phyloP scores from a whole-genome alignment of 2,113 vertebrate species.

The Serilophus lunatus region DNA sequence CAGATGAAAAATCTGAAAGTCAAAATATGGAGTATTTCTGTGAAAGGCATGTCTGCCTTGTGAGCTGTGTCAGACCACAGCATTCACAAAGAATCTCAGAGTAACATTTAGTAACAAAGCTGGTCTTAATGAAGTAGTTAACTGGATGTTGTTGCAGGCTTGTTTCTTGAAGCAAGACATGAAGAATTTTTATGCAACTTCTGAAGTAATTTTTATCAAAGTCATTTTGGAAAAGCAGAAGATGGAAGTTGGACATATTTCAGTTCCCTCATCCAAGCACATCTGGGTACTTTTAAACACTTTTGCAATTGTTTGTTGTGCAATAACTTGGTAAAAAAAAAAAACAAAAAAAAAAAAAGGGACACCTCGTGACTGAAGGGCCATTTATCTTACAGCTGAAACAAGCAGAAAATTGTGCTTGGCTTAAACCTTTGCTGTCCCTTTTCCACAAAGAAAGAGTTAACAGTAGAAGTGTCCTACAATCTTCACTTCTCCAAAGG shows the following conservation, averaged over 20 bases:
- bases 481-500: background rate
- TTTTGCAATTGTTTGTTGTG: background rate
- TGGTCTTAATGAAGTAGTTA: background rate
- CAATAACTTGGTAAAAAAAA: background rate
- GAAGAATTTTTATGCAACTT: background rate
- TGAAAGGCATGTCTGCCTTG: background rate
- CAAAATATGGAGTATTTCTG: background rate
- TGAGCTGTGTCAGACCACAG: background rate
- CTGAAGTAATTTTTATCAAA: background rate
- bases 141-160: background rate
- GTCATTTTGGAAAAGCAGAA: background rate
- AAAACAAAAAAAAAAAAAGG: too few species aligned
- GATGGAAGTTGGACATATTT: background rate
- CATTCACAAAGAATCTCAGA: background rate
- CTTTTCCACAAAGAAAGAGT: background rate
- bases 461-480: background rate
- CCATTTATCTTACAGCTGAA: background rate
- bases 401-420: background rate
- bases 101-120: background rate
- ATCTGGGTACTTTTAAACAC: background rate
- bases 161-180: background rate
- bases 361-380: background rate
- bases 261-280: background rate
- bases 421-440: background rate
- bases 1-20: background rate